Conservation (phyloP, 2,113 vertebrate genomes). For the Ciconia stormi region DNA sequence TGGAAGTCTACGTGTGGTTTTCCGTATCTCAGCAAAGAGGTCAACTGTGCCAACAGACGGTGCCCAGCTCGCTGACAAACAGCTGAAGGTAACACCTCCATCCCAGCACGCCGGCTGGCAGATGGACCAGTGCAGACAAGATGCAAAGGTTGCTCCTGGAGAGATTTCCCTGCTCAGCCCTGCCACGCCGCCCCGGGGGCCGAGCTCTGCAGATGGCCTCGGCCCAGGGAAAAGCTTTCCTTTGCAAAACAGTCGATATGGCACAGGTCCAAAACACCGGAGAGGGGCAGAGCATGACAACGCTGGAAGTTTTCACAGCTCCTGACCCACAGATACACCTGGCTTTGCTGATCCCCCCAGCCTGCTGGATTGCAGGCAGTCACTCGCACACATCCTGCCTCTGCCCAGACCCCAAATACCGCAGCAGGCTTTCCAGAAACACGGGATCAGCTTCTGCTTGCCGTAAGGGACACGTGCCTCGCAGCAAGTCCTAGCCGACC, state of each 20-base stretch:
- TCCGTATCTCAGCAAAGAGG: not conserved
- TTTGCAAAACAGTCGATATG: not conserved
- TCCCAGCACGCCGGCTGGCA: not conserved
- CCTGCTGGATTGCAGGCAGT: not conserved
- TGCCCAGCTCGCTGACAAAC: not conserved
- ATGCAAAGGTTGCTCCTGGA: not conserved
- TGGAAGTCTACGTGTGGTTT: not conserved
- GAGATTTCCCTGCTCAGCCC: not conserved
- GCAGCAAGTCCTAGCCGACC: not conserved
- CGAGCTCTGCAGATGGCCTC: not conserved
- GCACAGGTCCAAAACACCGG: not conserved
- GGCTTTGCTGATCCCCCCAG: not conserved
- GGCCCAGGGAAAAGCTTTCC: not conserved
- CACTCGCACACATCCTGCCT: not conserved
- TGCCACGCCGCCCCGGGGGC: not conserved
- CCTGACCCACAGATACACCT: not conserved
- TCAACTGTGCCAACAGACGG: not conserved
- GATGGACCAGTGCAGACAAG: rapidly evolving
- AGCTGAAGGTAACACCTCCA: not conserved
- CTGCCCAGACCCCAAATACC: not conserved
- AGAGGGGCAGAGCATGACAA: not conserved
- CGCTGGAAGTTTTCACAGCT: not conserved
- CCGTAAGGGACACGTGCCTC: rapidly evolving
- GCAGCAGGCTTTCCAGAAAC: not conserved
- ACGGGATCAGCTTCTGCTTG: not conserved